phyloP scores from a whole-genome alignment of 2,113 vertebrate genomes.

The Micronisus gabar region DNA sequence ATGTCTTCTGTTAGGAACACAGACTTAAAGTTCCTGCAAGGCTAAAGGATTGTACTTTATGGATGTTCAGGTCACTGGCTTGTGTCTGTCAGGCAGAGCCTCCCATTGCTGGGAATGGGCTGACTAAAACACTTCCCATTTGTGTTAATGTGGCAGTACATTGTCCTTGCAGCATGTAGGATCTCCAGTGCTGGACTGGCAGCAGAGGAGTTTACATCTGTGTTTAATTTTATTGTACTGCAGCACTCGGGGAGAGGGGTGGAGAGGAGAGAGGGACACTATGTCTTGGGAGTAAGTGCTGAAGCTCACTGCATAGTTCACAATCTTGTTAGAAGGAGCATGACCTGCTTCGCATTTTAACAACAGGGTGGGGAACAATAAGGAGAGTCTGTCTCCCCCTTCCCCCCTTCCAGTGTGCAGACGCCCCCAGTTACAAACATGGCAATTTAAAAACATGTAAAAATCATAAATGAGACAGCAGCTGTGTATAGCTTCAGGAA shows the following conservation, averaged over 20 bases:
- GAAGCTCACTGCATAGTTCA: not conserved
- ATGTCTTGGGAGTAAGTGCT: not conserved
- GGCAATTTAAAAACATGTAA: constrained; percentile 78
- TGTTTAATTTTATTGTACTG: not conserved
- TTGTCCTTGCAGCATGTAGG: not conserved
- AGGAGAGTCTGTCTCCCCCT: not conserved
- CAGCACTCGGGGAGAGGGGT: not conserved
- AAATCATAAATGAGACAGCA: constrained; percentile 72
- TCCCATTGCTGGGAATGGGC: not conserved
- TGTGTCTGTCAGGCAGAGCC: not conserved
- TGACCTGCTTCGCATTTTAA: not conserved
- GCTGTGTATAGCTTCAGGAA: constrained; percentile 58
- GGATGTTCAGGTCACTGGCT: not conserved
- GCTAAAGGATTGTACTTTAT: not conserved
- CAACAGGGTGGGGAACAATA: not conserved
- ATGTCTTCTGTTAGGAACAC: not conserved
- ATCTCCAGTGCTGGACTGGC: not conserved
- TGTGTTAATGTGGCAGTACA: not conserved
- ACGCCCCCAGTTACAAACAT: constrained; percentile 39
- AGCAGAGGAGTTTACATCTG: not conserved
- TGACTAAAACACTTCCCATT: rapidly evolving
- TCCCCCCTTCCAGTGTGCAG: not conserved
- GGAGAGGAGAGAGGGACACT: not conserved
- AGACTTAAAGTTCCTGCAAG: not conserved
- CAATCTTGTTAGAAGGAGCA: not conserved